Base-by-base conservation (phyloP, 2,888 invertebrate species). In the Petrolisthes manimaculis region DNA sequence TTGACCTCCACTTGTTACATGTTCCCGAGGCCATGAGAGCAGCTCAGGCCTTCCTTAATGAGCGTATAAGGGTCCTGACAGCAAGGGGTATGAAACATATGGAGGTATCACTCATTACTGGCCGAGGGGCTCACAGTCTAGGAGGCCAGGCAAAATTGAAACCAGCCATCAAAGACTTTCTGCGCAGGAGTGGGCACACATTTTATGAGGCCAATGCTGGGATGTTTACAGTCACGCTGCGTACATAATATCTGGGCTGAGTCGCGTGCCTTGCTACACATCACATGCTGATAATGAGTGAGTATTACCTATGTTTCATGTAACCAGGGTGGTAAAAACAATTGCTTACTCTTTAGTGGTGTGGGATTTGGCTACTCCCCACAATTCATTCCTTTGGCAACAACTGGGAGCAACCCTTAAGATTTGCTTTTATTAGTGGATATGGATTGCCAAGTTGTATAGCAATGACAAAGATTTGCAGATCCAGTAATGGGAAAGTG, bases 1-100 rank as follows among this genome's bases (percentile, higher is more conserved):
- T 97, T 12, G 97, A 97, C 93, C 94, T 97, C 1, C 98, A 98
- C 92, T 96, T 95, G 92, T 93, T 97, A 71, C 95, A 95, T 91
- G 96, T 96, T 0, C 93, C 94, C 21, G 97, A 97, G 93, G 97
- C 97, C 0, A 93, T 95, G 51, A 94, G 95, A 82, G 92, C 88
- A 21, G 71, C 88, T 5, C 86, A 91, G 74, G 86, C 88, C 14
- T 91, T 91, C 71, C 85, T 91, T 3, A 14, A n/a, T 12, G 91
- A 89, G 24, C 53, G 89, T 24, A 77, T 84, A 55, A 81, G 84
- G 9, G 86, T 89, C 1, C 55, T 91, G 56, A 53, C 67, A 18
- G 77, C 90, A 3, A 61, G 84, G 71, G 83, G 88, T 0, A 79
- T 89, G 21, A 78, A 69, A 21, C 85, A 83, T 9, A 82, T 89